Base-by-base conservation (phyloP, 1,140 invertebrate genomes). In the Caenorhabditis elegans region DNA sequence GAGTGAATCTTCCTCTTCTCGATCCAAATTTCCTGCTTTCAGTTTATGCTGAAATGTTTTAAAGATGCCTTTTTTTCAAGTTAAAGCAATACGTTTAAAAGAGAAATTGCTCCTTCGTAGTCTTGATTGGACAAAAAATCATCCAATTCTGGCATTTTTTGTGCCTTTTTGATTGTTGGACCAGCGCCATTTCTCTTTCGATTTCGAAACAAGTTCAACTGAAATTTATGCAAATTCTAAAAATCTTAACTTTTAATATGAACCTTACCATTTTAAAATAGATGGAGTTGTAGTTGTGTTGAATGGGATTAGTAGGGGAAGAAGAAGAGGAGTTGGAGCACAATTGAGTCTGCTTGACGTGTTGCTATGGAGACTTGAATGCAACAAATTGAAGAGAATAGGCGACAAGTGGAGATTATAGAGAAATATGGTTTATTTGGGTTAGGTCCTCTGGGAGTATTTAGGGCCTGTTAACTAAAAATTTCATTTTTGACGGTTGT, bases 81-180 rank as follows among this genome's bases (percentile, higher is more conserved):
- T 28, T 6, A 26, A 53, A 53, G 1, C 55, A 19, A n/a, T 39
- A 70, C 60, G 39, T 36, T 70, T 6, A 70, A 34, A 0, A 70
- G 34, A 43, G 60, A 70, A 70, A 70, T 70, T 0, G 60, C 60
- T 39, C 60, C 60, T 43, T 70, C 60, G 8, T 70, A 70, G 34
- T 70, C 60, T 22, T 70, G 60, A 70, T 39, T 70, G 1, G 60
- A 13, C 0, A 70, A 34, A 70, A 70, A 70, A 70, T 70, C 60
- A 70, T 70, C 60, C n/a, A 70, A 15, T 70, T 70, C 60, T 24
- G 60, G 60, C 60, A 70, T 70, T 70, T 70, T 70, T 43, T n/a
- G 60, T 13, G 39, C 60, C 11, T 70, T 70, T 39, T 22, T 39
- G 5, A 70, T 13, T 11, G 19, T 11, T n/a, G 31, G n/a, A 10